A percentile compares a stretch with the other conserved stretches of the same genome.
Conservation (phyloP, 2,888 invertebrate genomes). For the Trichopoda pennipes region DNA sequence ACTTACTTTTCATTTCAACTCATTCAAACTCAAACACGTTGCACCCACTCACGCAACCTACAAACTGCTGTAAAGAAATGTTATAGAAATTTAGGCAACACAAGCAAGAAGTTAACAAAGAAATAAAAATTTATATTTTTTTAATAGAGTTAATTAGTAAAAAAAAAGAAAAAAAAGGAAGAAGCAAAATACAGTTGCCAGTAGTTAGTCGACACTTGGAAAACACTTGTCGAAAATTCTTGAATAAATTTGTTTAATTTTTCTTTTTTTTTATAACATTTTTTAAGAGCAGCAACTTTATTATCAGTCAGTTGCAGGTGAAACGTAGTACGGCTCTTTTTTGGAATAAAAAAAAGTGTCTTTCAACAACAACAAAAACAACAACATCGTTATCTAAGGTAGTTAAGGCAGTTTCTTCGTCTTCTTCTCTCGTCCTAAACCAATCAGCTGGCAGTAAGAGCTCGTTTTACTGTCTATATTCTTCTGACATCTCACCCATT, state of each 20-base stretch:
- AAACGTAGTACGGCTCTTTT: neutral
- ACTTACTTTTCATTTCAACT: conserved; percentile 38
- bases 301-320: neutral
- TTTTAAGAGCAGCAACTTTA: neutral
- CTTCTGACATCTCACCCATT: neutral
- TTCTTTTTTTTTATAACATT: neutral
- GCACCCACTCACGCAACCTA: neutral
- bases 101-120: conserved; percentile 7
- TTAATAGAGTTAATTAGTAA: conserved; percentile 52
- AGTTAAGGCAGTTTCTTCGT: neutral
- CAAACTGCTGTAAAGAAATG: conserved; percentile 11
- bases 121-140: conserved; percentile 43
- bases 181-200: neutral
- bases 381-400: conserved; percentile 41
- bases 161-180: neutral
- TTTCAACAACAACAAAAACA: conserved; percentile 38
- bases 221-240: conserved; percentile 40
- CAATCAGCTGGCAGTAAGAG: neutral
- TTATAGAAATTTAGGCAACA: neutral
- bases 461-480: neutral
- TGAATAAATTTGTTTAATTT: conserved; percentile 20
- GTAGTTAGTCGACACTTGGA: conserved; percentile 13
- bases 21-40: neutral
- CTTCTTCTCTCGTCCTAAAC: neutral
- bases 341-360: neutral